These are phyloP conservation scores for Crioceris asparagi DNA, from an alignment of 2,888 invertebrate genomes.

Conservation along the genomic window DNA sequence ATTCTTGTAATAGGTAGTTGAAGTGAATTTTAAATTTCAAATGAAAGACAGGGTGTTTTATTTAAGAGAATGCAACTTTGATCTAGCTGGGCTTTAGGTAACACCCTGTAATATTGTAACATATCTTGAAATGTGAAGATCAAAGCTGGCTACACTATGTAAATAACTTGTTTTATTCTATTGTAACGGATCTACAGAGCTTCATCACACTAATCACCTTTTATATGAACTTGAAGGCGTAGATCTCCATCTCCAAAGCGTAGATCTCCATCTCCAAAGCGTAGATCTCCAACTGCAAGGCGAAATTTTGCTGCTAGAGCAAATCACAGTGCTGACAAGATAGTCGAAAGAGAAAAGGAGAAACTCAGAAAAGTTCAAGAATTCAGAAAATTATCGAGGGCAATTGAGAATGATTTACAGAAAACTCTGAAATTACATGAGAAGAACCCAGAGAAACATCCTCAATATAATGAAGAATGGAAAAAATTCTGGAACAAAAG, in stretches of 20 bases:
- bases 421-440: conserved; percentile 63
- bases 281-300: conserved; percentile 1
- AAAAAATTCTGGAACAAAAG: conserved; percentile 80
- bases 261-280: conserved; percentile 3
- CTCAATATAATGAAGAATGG: conserved; percentile 81
- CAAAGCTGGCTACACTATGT: too few species aligned
- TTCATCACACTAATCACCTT: too few species aligned
- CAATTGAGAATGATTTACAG: conserved; percentile 48
- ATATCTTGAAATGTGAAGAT: too few species aligned
- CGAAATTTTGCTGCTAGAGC: not conserved
- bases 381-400: conserved; percentile 39
- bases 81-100: too few species aligned
- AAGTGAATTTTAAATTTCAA: too few species aligned
- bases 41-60: too few species aligned
- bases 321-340: not conserved
- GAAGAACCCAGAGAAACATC: conserved; percentile 80
- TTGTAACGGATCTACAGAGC: too few species aligned
- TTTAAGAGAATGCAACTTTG: too few species aligned
- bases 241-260: conserved; percentile 6
- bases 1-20: too few species aligned
- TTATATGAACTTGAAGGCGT: too few species aligned
- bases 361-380: conserved; percentile 42
- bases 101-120: too few species aligned
- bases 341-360: conserved; percentile 20
- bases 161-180: too few species aligned